Conservation (phyloP, 2,888 invertebrate species). For the Orchestes rusci region DNA sequence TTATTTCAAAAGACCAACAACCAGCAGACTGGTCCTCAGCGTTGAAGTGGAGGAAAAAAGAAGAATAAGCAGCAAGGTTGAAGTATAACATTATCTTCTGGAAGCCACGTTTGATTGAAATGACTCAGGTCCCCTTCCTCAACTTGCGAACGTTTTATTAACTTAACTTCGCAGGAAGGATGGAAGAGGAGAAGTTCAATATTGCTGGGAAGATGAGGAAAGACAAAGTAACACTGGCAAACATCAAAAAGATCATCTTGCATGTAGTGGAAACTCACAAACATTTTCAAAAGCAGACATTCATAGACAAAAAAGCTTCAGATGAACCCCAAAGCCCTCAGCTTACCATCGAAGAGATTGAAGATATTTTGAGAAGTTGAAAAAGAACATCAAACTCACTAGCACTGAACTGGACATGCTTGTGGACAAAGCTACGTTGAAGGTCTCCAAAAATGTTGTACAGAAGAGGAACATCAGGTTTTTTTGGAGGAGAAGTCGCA, state of each 20-base stretch:
- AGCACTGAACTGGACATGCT: constrained; percentile 35
- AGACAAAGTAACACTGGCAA: too few relatives aligned
- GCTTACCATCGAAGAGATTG: constrained; percentile 30
- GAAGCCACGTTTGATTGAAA: constrained; percentile 54
- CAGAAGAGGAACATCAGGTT: constrained; percentile 17
- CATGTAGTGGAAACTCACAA: too few relatives aligned
- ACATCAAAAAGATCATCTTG: too few relatives aligned
- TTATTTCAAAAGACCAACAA: constrained; percentile 31
- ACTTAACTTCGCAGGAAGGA: too few relatives aligned
- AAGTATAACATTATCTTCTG: constrained; percentile 68
- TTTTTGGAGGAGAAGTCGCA: constrained; percentile 19
- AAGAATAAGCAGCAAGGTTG: constrained; percentile 65
- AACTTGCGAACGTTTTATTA: too few relatives aligned
- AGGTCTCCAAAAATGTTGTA: constrained; percentile 26
- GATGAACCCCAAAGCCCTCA: too few relatives aligned
- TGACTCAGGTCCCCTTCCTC: constrained; percentile 58
- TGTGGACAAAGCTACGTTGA: constrained; percentile 32
- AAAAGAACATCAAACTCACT: constrained; percentile 34
- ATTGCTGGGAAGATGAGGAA: too few relatives aligned
- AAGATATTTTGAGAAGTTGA: constrained; percentile 35
- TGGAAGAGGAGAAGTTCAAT: too few relatives aligned
- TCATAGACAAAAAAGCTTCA: too few relatives aligned
- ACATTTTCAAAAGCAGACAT: too few relatives aligned
- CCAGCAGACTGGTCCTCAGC: constrained; percentile 49
- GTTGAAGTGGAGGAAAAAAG: constrained; percentile 63